Conservation (phyloP, 2,888 invertebrate genomes). For the Metalampra italica region DNA sequence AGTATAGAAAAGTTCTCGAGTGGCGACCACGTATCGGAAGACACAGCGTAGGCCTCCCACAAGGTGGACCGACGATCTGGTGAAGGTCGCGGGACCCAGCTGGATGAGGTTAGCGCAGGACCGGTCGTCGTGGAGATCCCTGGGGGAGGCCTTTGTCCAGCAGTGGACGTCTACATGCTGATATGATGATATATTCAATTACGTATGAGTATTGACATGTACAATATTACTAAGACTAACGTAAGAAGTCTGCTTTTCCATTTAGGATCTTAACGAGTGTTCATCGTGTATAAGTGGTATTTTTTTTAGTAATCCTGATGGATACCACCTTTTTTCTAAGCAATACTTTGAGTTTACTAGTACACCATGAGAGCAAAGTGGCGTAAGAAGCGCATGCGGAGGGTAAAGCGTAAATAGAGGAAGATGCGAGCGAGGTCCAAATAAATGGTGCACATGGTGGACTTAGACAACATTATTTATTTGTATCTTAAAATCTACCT, state of each 20-base stretch:
- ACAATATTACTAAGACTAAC: too few relatives aligned
- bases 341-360: slow-evolving; percentile 16
- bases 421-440: slow-evolving; percentile 99
- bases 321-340: slow-evolving; percentile 16
- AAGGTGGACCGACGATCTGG: too few relatives aligned
- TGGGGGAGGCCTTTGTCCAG: too few relatives aligned
- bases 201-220: too few relatives aligned
- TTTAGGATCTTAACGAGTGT: slow-evolving; percentile 20
- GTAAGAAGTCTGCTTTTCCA: too few relatives aligned
- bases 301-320: slow-evolving; percentile 30
- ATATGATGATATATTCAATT: too few relatives aligned
- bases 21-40: too few relatives aligned
- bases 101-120: too few relatives aligned
- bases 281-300: slow-evolving; percentile 31
- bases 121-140: too few relatives aligned
- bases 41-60: too few relatives aligned
- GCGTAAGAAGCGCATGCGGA: slow-evolving; percentile 99
- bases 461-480: slow-evolving; percentile 26
- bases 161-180: too few relatives aligned
- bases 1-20: neutral
- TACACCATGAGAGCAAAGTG: slow-evolving; percentile 79
- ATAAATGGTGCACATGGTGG: slow-evolving; percentile 77
- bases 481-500: slow-evolving; percentile 35
- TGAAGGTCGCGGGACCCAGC: too few relatives aligned
- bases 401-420: slow-evolving; percentile 99